Percentiles rank a stretch among this genome's conserved stretches.
phyloP scores from a whole-genome alignment of 2,113 vertebrate genomes.

The Macaca fascicularis region T2T-MFA8v1.1 NC_088377.1:99826501-99827000 shows the following conservation, averaged over 20 bases:
- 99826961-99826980: neutral
- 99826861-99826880: neutral
- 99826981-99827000: neutral
- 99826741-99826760: neutral
- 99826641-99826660: neutral
- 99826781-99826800: neutral
- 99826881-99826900: rapidly evolving
- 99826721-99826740: neutral
- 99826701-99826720: neutral
- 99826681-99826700: neutral
- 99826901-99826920: neutral
- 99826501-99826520: no score
- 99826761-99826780: rapidly evolving
- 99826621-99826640: neutral
- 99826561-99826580: no score
- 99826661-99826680: neutral
- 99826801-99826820: neutral
- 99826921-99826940: neutral
- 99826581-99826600: neutral
- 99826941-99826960: neutral
- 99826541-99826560: no score
- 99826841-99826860: neutral
- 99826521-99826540: no score
- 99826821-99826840: rapidly evolving
- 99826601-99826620: neutral